phyloP scores from a whole-genome alignment of 2,797 vertebrate genomes.

The Moxostoma hubbsi region DNA sequence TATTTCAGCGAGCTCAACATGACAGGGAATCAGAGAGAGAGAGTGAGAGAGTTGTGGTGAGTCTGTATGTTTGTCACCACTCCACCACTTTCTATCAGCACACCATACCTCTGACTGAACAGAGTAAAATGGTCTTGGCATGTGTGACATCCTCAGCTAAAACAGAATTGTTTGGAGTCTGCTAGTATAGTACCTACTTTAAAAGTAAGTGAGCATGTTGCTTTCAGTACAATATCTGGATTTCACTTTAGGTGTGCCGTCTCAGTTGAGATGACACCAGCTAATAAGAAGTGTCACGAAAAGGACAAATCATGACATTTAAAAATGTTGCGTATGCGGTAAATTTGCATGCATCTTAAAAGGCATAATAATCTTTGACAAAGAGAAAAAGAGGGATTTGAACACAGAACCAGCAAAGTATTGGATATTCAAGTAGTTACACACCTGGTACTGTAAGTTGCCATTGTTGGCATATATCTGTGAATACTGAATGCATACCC shows the following conservation, averaged over 20 bases:
- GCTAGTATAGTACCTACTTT: no score
- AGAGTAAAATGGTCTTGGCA: no score
- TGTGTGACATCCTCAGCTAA: no score
- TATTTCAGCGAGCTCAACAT: no score
- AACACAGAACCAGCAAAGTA: neutral
- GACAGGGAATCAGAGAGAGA: no score
- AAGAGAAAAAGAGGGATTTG: neutral
- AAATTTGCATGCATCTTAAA: slow-evolving; percentile 18
- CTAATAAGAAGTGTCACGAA: slow-evolving; percentile 22
- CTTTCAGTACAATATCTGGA: slow-evolving; percentile 50
- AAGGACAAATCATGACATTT: slow-evolving; percentile 37
- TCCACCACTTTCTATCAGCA: no score
- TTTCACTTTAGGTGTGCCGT: slow-evolving; percentile 44
- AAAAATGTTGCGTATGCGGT: slow-evolving; percentile 24
- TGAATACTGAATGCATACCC: neutral
- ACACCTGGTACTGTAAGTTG: no score
- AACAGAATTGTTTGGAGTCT: no score
- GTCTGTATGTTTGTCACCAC: no score
- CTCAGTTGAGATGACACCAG: slow-evolving; percentile 49
- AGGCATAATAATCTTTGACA: no score
- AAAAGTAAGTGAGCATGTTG: neutral
- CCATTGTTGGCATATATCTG: neutral
- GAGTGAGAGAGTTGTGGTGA: no score
- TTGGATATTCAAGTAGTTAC: neutral
- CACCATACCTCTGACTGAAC: no score